These are phyloP conservation scores for Festucalex cinctus DNA, from an alignment of 2,113 vertebrate species.

Conservation along the genomic window DNA sequence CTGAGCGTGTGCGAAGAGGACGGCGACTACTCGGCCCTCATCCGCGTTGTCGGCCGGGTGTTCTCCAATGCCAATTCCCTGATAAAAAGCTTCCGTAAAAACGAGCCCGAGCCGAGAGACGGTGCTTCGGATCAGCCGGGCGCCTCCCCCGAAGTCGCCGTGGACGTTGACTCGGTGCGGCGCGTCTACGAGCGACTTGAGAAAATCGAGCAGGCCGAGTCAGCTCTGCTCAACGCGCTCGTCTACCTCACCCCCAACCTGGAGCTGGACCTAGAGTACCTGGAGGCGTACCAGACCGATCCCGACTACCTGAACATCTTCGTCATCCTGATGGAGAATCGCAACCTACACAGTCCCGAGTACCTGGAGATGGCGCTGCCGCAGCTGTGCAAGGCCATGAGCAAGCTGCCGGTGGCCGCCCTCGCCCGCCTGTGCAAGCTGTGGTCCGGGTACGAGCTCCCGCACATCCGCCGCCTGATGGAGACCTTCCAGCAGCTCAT, in stretches of 20 bases:
- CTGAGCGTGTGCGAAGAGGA: slow-evolving; percentile 84
- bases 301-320: slow-evolving; percentile 97
- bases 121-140: slow-evolving; percentile 65
- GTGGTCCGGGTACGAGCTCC: slow-evolving; percentile 85
- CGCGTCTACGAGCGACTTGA: slow-evolving; percentile 88
- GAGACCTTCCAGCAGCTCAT: slow-evolving; percentile 99
- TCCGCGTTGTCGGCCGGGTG: slow-evolving; percentile 87
- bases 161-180: slow-evolving; percentile 88
- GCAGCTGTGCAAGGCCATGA: slow-evolving; percentile 96
- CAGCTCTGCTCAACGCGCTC: slow-evolving; percentile 92
- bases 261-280: slow-evolving; percentile 96
- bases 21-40: slow-evolving; percentile 87
- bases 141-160: slow-evolving; percentile 72
- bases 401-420: slow-evolving; percentile 88
- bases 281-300: slow-evolving; percentile 89
- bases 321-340: slow-evolving; percentile 95
- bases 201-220: slow-evolving; percentile 87
- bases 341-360: slow-evolving; percentile 96
- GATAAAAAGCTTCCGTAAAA: slow-evolving; percentile 89
- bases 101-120: slow-evolving; percentile 71
- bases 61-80: slow-evolving; percentile 91
- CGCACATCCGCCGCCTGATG: slow-evolving; percentile 88
- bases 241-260: slow-evolving; percentile 94
- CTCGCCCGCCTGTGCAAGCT: slow-evolving; percentile 85
- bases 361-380: slow-evolving; percentile 95